Percentiles rank a stretch among this genome's conserved stretches.
phyloP scores from a whole-genome alignment of 2,888 invertebrate species.

The Zygaena filipendulae region DNA sequence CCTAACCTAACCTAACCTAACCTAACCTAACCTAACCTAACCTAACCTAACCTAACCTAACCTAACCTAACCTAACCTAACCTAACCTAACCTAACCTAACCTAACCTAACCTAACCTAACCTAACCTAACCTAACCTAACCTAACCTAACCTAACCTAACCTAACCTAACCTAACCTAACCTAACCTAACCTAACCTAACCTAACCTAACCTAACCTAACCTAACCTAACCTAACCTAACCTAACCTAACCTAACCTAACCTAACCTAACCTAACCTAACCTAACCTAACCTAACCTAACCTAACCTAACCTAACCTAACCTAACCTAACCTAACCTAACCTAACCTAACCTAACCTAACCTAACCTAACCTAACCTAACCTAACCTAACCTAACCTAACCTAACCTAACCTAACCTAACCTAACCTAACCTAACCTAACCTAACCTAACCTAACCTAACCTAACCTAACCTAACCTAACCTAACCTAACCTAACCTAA shows the following conservation, averaged over 20 bases:
- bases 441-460: slow-evolving; percentile 3
- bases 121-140: slow-evolving; percentile 5
- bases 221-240: slow-evolving; percentile 4
- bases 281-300: slow-evolving; percentile 4
- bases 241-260: slow-evolving; percentile 4
- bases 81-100: slow-evolving; percentile 5
- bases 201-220: slow-evolving; percentile 5
- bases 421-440: slow-evolving; percentile 3
- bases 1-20: slow-evolving; percentile 4
- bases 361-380: slow-evolving; percentile 4
- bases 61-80: slow-evolving; percentile 4
- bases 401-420: slow-evolving; percentile 4
- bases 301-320: slow-evolving; percentile 4
- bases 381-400: slow-evolving; percentile 4
- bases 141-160: slow-evolving; percentile 5
- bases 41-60: slow-evolving; percentile 3
- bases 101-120: slow-evolving; percentile 5
- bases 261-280: slow-evolving; percentile 4
- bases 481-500: slow-evolving; percentile 3
- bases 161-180: slow-evolving; percentile 5
- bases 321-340: slow-evolving; percentile 4
- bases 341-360: slow-evolving; percentile 4
- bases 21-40: slow-evolving; percentile 4
- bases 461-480: slow-evolving; percentile 4
- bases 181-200: slow-evolving; percentile 5